These are phyloP conservation scores for Scaptomyza tumidula DNA, from an alignment of 2,888 invertebrate genomes.

Conservation along the genomic window DNA sequence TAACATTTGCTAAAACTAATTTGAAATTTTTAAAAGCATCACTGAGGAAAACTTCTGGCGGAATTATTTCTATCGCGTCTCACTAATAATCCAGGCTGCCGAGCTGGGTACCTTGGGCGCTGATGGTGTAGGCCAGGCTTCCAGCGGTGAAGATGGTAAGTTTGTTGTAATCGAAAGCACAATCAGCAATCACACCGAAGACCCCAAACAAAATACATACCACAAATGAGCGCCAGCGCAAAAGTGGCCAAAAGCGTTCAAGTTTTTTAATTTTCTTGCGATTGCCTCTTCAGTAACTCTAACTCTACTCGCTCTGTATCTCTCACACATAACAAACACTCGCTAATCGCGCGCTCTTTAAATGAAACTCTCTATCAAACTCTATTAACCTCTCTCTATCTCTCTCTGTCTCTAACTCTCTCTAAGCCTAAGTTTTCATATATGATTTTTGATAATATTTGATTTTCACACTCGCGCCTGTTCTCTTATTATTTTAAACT, in stretches of 20 bases:
- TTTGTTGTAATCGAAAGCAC: conserved; percentile 32
- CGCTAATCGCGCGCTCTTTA: conserved; percentile 66
- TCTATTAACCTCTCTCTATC: conserved; percentile 36
- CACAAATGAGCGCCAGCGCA: conserved; percentile 29
- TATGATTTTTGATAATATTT: conserved; percentile 43
- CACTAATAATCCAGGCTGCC: conserved; percentile 98
- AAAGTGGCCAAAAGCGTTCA: conserved; percentile 13
- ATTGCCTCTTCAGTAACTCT: conserved; percentile 50
- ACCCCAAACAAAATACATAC: conserved; percentile 40
- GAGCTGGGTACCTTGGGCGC: conserved; percentile 86
- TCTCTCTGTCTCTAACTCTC: conserved; percentile 42
- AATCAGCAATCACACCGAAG: conserved; percentile 35
- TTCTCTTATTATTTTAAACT: conserved; percentile 56
- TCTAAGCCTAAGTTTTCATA: conserved; percentile 64
- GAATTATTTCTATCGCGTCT: conserved; percentile 99
- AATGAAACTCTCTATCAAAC: conserved; percentile 40
- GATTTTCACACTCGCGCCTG: conserved; percentile 66
- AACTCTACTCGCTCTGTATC: conserved; percentile 32
- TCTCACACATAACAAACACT: conserved; percentile 56
- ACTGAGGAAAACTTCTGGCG: conserved; percentile 99
- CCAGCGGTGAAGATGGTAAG: conserved; percentile 85
- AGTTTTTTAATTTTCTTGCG: conserved; percentile 56
- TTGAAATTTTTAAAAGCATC: conserved; percentile 87
- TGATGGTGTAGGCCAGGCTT: conserved; percentile 84
- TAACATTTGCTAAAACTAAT: background rate